Percentiles rank a stretch among this genome's conserved stretches.
phyloP scores from a whole-genome alignment of 2,113 vertebrate species.

The Anas platyrhynchos region DNA sequence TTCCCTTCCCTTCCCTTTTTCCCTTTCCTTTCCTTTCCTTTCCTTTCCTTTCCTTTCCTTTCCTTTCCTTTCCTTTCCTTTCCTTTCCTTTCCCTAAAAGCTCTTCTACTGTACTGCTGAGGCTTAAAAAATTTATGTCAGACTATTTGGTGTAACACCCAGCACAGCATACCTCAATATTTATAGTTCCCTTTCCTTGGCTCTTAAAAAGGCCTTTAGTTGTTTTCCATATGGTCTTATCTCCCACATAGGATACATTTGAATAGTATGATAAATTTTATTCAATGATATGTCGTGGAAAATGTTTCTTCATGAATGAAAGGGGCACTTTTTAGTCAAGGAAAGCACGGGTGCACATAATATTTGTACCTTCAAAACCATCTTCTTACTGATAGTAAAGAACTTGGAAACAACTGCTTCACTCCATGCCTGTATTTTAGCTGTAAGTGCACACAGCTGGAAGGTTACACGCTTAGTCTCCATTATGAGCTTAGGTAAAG shows the following conservation, averaged over 20 bases:
- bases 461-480: neutral
- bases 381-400: neutral
- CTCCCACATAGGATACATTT: conserved; percentile 38
- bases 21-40: too few species aligned
- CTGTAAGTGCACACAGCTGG: neutral
- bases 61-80: too few species aligned
- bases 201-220: neutral
- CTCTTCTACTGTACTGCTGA: neutral
- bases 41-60: too few species aligned
- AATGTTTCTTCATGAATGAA: conserved; percentile 21
- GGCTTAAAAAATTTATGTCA: conserved; percentile 19
- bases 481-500: neutral
- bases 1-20: neutral
- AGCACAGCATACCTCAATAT: conserved; percentile 31
- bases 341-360: neutral
- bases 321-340: conserved; percentile 19
- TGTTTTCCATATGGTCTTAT: conserved; percentile 53
- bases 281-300: neutral
- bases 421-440: neutral
- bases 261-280: conserved; percentile 29
- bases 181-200: conserved; percentile 32
- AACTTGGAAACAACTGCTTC: neutral
- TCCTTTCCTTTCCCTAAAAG: neutral
- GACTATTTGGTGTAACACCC: neutral
- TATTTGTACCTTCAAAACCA: neutral